Percentiles rank a stretch among this genome's conserved stretches.
Evolutionary conservation across 2,888 invertebrate genomes (phyloP).

Genomic region (Ernsta delagoae): DNA sequence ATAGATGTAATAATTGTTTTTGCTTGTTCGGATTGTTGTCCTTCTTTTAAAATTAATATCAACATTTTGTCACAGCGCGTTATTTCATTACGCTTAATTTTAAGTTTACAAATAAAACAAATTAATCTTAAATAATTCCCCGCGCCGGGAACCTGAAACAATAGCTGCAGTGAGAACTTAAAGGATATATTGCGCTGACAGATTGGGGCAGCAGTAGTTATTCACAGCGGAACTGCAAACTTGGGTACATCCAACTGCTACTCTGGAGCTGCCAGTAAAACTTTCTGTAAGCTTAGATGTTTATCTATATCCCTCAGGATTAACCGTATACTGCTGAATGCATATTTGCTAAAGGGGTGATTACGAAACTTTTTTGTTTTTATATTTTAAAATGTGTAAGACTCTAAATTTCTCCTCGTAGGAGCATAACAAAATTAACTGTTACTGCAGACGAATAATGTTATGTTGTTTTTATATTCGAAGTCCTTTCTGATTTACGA

Average conservation of each 20-base stretch:
- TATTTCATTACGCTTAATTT: not conserved
- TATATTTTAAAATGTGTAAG: too few species aligned
- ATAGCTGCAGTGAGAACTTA: slow-evolving; percentile 32
- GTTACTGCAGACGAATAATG: not conserved
- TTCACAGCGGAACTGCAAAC: slow-evolving; percentile 31
- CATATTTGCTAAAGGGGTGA: not conserved
- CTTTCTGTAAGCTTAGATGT: slow-evolving; percentile 24
- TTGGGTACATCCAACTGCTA: slow-evolving; percentile 29
- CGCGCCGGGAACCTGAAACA: slow-evolving; percentile 22
- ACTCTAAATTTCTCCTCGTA: not conserved
- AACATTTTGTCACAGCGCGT: too few species aligned
- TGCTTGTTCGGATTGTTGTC: too few species aligned
- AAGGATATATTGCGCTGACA: slow-evolving; percentile 37
- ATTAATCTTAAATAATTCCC: slow-evolving; percentile 9
- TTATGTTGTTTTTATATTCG: slow-evolving; percentile 4
- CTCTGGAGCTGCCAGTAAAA: slow-evolving; percentile 17
- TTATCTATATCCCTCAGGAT: slow-evolving; percentile 8
- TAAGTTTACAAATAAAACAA: slow-evolving; percentile 16
- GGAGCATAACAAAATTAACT: not conserved
- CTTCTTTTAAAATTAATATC: too few species aligned
- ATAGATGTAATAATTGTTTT: too few species aligned
- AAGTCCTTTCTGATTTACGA: slow-evolving; percentile 14
- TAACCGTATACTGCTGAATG: not conserved
- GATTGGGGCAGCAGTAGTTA: slow-evolving; percentile 31
- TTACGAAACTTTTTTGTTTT: not conserved